Percentiles rank a stretch among this genome's conserved stretches.
Evolutionary conservation across 2,888 invertebrate genomes (phyloP).

Genomic region (Xestia rhomboidea): DNA sequence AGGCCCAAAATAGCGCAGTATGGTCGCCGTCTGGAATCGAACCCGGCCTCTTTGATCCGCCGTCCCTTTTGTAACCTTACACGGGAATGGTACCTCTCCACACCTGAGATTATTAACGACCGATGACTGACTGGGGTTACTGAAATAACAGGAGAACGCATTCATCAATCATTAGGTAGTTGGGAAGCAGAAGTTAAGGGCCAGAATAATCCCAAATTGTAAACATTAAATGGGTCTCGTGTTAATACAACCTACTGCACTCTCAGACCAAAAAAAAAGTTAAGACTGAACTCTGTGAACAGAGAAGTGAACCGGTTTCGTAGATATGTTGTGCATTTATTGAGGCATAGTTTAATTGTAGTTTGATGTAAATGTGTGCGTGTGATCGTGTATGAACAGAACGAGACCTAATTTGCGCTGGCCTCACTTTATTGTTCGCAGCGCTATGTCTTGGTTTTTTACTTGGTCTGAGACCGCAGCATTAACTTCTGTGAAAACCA

Average conservation of each 20-base stretch:
- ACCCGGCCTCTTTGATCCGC: slow-evolving; percentile 70
- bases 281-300: too few species aligned
- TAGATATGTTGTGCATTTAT: too few species aligned
- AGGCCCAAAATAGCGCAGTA: slow-evolving; percentile 63
- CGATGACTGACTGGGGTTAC: slow-evolving; percentile 69
- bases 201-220: not conserved
- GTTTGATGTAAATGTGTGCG: too few species aligned
- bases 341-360: too few species aligned
- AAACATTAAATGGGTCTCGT: not conserved
- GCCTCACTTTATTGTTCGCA: too few species aligned
- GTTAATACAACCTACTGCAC: too few species aligned
- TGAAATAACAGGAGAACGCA: slow-evolving; percentile 57
- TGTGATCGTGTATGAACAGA: too few species aligned
- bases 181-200: slow-evolving; percentile 4
- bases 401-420: too few species aligned
- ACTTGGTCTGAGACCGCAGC: too few species aligned
- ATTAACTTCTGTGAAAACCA: not conserved
- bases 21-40: slow-evolving; percentile 68
- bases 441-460: too few species aligned
- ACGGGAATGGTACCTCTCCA: slow-evolving; percentile 68
- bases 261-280: too few species aligned
- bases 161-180: slow-evolving; percentile 52
- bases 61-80: slow-evolving; percentile 69
- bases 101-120: slow-evolving; percentile 71
- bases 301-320: too few species aligned